Evolutionary conservation across 1,140 invertebrate genomes (phyloP).

Genomic region (Bradynema listronoti): DNA sequence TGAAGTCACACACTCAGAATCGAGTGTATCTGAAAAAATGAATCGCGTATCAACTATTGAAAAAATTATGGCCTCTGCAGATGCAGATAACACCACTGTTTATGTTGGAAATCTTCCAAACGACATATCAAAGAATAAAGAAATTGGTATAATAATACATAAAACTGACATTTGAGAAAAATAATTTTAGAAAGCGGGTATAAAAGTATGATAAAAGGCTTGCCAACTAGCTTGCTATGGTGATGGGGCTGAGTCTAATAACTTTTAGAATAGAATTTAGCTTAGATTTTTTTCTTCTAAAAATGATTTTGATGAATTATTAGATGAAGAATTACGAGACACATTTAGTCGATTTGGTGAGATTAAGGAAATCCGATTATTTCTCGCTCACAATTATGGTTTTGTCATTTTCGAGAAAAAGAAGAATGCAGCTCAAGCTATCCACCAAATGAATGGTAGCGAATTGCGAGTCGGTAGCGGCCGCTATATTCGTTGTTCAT

Average conservation of each 20-base stretch:
- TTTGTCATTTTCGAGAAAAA: conserved; percentile 97
- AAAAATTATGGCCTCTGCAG: conserved; percentile 95
- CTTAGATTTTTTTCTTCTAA: neutral
- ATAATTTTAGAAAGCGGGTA: conserved; percentile 1
- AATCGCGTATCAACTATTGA: conserved; percentile 63
- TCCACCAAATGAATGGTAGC: conserved; percentile 22
- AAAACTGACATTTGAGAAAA: neutral
- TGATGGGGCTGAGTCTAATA: neutral
- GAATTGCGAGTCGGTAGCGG: conserved; percentile 19
- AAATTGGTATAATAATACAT: conserved; percentile 9
- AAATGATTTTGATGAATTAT: conserved; percentile 14
- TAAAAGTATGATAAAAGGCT: conserved; percentile 2
- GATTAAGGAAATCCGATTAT: conserved; percentile 94
- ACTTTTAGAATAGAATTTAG: neutral
- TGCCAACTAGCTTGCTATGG: neutral
- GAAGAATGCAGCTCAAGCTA: conserved; percentile 58
- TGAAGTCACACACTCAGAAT: neutral
- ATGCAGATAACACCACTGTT: conserved; percentile 94
- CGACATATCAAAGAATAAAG: conserved; percentile 22
- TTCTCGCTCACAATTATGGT: conserved; percentile 98
- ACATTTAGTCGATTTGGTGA: conserved; percentile 85
- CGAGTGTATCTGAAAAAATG: conserved; percentile 20
- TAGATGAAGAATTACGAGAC: conserved; percentile 89
- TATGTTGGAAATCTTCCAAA: conserved; percentile 83
- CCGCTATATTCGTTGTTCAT: conserved; percentile 10